These are phyloP conservation scores for Panurus biarmicus DNA, from an alignment of 2,113 vertebrate genomes.

Conservation along the genomic window DNA sequence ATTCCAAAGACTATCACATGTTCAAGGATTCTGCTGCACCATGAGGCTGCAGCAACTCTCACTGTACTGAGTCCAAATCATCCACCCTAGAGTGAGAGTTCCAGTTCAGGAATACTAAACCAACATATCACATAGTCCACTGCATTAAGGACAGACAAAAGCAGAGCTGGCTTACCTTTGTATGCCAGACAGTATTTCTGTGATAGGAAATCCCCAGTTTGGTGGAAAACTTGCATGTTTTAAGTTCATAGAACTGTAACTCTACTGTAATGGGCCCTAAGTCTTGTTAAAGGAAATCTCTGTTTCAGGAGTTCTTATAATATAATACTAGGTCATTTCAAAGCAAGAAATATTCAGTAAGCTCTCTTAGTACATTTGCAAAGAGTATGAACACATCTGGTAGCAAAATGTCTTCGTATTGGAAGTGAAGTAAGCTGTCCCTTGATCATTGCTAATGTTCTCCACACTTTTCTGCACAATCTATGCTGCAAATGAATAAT, in stretches of 20 bases:
- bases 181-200: neutral
- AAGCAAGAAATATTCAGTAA: neutral
- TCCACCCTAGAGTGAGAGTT: neutral
- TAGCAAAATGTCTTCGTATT: neutral
- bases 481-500: neutral
- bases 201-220: neutral
- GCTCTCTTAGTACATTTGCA: neutral
- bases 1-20: neutral
- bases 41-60: neutral
- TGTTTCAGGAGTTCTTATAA: neutral
- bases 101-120: neutral
- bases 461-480: neutral
- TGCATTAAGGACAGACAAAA: neutral
- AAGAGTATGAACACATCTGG: neutral
- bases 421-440: neutral
- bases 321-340: neutral
- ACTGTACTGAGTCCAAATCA: neutral
- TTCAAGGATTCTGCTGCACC: neutral
- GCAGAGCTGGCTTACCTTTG: neutral
- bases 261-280: neutral
- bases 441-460: neutral
- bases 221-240: neutral
- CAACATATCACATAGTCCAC: neutral
- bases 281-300: neutral
- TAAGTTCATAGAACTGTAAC: neutral